Percentiles rank a stretch among this genome's conserved stretches.
Conservation (phyloP, 1,140 invertebrate species). For the Bombus difficillimus region DNA sequence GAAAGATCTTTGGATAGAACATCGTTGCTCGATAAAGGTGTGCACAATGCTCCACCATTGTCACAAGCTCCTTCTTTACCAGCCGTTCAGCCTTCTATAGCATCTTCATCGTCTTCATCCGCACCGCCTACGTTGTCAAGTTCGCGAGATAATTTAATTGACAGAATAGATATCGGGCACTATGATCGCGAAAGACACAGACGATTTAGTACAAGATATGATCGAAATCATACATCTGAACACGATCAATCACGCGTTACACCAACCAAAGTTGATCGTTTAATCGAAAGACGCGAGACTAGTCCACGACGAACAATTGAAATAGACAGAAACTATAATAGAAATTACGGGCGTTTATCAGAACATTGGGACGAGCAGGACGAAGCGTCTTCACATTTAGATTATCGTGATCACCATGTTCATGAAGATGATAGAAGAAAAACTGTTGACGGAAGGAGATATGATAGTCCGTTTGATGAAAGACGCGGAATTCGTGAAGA, state of each 20-base stretch:
- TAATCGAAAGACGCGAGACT: slow-evolving; percentile 69
- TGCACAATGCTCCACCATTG: slow-evolving; percentile 45
- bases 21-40: slow-evolving; percentile 69
- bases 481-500: slow-evolving; percentile 76
- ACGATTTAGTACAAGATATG: slow-evolving; percentile 73
- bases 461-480: slow-evolving; percentile 78
- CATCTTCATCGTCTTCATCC: slow-evolving; percentile 52
- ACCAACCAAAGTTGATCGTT: slow-evolving; percentile 71
- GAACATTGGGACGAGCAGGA: slow-evolving; percentile 80
- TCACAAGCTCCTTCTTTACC: slow-evolving; percentile 31
- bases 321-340: slow-evolving; percentile 75
- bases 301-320: slow-evolving; percentile 74
- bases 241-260: slow-evolving; percentile 70
- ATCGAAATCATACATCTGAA: slow-evolving; percentile 68
- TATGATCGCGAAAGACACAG: slow-evolving; percentile 78
- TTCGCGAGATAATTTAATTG: slow-evolving; percentile 69
- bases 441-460: slow-evolving; percentile 72
- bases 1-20: slow-evolving; percentile 74
- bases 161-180: slow-evolving; percentile 55
- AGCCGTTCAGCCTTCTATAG: slow-evolving; percentile 34
- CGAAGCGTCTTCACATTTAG: slow-evolving; percentile 70
- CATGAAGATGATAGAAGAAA: slow-evolving; percentile 79
- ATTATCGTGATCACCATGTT: slow-evolving; percentile 75
- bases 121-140: slow-evolving; percentile 31
- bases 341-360: slow-evolving; percentile 73